phyloP scores from a whole-genome alignment of 2,888 invertebrate genomes.

The Cryptocheilus praepositus region DNA sequence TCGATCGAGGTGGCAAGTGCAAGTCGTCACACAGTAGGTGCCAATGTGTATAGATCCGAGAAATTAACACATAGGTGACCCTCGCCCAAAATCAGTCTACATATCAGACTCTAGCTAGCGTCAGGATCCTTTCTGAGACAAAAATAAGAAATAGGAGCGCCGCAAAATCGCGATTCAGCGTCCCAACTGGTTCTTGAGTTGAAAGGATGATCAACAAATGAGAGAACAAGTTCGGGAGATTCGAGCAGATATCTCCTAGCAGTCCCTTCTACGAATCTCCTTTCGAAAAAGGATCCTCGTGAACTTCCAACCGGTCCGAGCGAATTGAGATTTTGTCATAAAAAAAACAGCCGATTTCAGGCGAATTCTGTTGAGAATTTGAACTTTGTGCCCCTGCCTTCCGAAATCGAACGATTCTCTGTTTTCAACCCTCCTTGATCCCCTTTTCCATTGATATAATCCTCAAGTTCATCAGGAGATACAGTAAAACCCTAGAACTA shows the following conservation, averaged over 20 bases:
- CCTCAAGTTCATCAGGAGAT: background rate
- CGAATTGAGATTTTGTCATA: background rate
- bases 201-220: conserved; percentile 14
- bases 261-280: background rate
- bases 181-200: background rate
- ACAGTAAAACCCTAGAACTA: conserved; percentile 31
- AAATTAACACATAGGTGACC: conserved; percentile 45
- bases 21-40: conserved; percentile 22
- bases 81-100: conserved; percentile 61
- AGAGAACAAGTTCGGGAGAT: conserved; percentile 20
- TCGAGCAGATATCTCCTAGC: too few species aligned
- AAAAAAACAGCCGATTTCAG: background rate
- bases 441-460: background rate
- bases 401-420: background rate
- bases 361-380: too few species aligned
- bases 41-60: conserved; percentile 37
- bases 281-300: background rate
- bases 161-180: background rate
- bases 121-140: conserved; percentile 16
- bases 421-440: background rate
- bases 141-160: background rate
- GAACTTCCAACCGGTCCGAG: background rate
- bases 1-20: conserved; percentile 7
- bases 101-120: conserved; percentile 61
- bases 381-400: too few species aligned